Evolutionary conservation across 1,140 invertebrate species (phyloP).

Genomic region (Danaus melanippus): DNA sequence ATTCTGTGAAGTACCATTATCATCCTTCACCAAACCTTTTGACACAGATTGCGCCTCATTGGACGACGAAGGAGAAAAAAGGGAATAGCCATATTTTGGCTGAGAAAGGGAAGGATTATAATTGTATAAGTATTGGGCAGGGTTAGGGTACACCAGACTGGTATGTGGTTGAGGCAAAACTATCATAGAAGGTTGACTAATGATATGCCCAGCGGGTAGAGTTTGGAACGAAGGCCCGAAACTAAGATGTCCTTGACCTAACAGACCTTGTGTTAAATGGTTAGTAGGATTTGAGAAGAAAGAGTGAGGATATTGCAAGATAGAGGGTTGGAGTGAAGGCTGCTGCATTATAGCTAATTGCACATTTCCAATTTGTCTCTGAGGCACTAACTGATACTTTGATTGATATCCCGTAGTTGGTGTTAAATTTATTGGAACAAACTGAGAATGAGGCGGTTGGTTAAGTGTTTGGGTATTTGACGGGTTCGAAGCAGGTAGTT

Average conservation of each 20-base stretch:
- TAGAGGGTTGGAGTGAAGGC: slow-evolving; percentile 30
- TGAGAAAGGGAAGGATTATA: slow-evolving; percentile 59
- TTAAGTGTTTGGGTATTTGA: slow-evolving; percentile 26
- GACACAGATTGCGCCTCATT: slow-evolving; percentile 37
- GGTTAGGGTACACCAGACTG: slow-evolving; percentile 39
- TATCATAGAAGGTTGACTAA: slow-evolving; percentile 55
- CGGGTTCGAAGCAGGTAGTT: slow-evolving; percentile 20
- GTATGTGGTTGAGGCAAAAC: slow-evolving; percentile 49
- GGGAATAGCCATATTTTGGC: slow-evolving; percentile 48
- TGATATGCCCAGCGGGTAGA: slow-evolving; percentile 29
- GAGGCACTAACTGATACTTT: slow-evolving; percentile 51
- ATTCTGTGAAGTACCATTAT: slow-evolving; percentile 36
- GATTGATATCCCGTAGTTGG: slow-evolving; percentile 55
- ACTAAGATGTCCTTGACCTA: slow-evolving; percentile 37
- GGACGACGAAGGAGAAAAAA: slow-evolving; percentile 27
- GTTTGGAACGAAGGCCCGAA: slow-evolving; percentile 38
- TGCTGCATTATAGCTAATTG: slow-evolving; percentile 50
- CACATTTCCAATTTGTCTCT: slow-evolving; percentile 43
- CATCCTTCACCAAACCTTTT: slow-evolving; percentile 40
- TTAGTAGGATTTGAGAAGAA: slow-evolving; percentile 32
- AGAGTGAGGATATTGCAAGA: slow-evolving; percentile 40
- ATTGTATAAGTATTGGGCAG: slow-evolving; percentile 55
- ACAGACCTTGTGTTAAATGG: slow-evolving; percentile 23
- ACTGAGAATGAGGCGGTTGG: slow-evolving; percentile 42
- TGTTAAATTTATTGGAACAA: slow-evolving; percentile 54